Percentiles rank a stretch among this genome's conserved stretches.
Conservation (phyloP, 2,888 invertebrate genomes). For the Drosophila tanythrix region DNA sequence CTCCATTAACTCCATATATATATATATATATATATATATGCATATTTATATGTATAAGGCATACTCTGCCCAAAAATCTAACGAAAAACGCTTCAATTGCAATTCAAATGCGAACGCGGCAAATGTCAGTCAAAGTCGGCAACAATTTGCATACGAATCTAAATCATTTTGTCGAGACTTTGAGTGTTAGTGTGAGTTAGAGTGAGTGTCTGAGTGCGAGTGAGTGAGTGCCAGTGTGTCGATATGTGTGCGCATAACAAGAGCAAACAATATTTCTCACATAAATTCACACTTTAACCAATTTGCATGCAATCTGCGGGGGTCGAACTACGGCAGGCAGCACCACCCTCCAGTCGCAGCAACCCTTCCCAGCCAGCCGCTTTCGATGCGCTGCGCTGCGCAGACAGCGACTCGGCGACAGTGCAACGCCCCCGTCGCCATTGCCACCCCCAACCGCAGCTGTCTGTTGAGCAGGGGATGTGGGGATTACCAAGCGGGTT, state of each 20-base stretch:
- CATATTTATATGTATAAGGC: background rate
- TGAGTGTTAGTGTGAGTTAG: slow-evolving; percentile 39
- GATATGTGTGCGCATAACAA: slow-evolving; percentile 74
- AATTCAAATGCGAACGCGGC: slow-evolving; percentile 62
- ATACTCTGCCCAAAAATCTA: slow-evolving; percentile 16
- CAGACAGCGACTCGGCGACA: slow-evolving; percentile 50
- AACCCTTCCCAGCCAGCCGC: slow-evolving; percentile 3
- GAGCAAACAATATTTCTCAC: slow-evolving; percentile 84
- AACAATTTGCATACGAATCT: slow-evolving; percentile 81
- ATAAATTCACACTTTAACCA: slow-evolving; percentile 85
- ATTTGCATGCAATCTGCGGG: slow-evolving; percentile 83
- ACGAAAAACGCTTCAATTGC: slow-evolving; percentile 47
- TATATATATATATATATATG: background rate
- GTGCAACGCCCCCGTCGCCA: slow-evolving; percentile 68
- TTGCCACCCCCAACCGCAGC: slow-evolving; percentile 24
- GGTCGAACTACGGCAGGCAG: slow-evolving; percentile 53
- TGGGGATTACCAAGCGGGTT: slow-evolving; percentile 26
- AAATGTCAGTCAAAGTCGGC: slow-evolving; percentile 81
- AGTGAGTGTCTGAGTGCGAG: slow-evolving; percentile 10
- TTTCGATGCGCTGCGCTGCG: slow-evolving; percentile 42
- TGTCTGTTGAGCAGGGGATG: background rate
- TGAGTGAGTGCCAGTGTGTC: slow-evolving; percentile 12
- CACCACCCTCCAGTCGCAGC: slow-evolving; percentile 7
- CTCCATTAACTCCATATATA: slow-evolving; percentile 4
- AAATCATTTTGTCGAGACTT: slow-evolving; percentile 80